These are phyloP conservation scores for Gallinago solitaria DNA, from an alignment of 2,797 vertebrate species.

Conservation along the genomic window DNA sequence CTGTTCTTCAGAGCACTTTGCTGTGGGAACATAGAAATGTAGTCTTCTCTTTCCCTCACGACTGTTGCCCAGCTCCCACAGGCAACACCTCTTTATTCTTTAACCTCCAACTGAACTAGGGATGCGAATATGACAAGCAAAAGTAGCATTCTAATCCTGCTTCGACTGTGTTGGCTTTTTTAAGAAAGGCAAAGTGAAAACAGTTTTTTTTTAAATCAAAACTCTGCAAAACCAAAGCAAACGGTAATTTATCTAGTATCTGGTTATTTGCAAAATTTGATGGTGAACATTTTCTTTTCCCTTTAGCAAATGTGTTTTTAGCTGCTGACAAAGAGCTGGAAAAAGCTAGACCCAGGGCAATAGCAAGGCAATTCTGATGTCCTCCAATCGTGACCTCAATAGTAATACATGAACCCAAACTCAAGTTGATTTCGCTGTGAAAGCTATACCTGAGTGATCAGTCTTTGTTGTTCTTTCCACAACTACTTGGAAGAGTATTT, in stretches of 20 bases:
- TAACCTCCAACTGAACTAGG: neutral
- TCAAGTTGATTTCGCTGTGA: neutral
- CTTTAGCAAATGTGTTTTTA: neutral
- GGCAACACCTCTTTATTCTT: neutral
- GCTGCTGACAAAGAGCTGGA: neutral
- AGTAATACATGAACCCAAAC: neutral
- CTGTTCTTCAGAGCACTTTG: neutral
- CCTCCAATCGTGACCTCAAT: neutral
- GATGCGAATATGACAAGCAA: neutral
- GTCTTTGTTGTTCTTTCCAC: neutral
- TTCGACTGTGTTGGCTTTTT: neutral
- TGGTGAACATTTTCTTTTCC: neutral
- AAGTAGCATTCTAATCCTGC: neutral
- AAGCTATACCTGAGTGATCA: neutral
- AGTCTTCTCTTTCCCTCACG: neutral
- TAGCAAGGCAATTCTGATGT: neutral
- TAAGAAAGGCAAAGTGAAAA: neutral
- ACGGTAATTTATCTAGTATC: neutral
- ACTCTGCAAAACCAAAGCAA: neutral
- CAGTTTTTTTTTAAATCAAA: neutral
- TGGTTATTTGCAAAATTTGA: neutral
- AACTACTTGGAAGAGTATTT: neutral
- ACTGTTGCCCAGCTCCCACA: neutral
- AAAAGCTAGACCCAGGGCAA: neutral
- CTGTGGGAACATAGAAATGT: neutral